Conservation (phyloP, 2,113 vertebrate species). For the Hemicordylus capensis region DNA sequence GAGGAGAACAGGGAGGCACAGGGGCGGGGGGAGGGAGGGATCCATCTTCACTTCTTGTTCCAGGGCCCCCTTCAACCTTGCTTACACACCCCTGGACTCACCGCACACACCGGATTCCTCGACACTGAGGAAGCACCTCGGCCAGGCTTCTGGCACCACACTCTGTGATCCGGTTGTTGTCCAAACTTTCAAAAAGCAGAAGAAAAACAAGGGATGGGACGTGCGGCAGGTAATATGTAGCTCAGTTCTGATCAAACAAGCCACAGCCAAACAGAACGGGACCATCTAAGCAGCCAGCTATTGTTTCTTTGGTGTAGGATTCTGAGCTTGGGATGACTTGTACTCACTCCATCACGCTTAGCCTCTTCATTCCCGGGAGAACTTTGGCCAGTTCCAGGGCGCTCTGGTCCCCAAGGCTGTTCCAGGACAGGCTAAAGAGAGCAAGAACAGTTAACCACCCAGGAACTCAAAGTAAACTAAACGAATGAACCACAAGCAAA, state of each 20-base stretch:
- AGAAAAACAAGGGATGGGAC: slow-evolving; percentile 15
- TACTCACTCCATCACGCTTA: slow-evolving; percentile 87
- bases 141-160: slow-evolving; percentile 76
- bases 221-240: no score
- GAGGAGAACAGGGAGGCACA: no score
- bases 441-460: neutral
- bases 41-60: no score
- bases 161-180: slow-evolving; percentile 81
- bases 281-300: no score
- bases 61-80: no score
- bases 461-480: no score
- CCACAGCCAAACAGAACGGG: no score
- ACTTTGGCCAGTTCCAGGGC: slow-evolving; percentile 74
- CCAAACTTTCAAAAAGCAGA: slow-evolving; percentile 75
- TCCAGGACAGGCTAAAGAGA: slow-evolving; percentile 86
- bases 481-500: no score
- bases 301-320: neutral
- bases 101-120: slow-evolving; percentile 81
- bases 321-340: neutral
- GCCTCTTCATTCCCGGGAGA: slow-evolving; percentile 76
- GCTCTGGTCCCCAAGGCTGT: slow-evolving; percentile 81
- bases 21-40: no score
- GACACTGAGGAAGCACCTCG: slow-evolving; percentile 70
- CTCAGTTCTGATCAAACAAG: no score
- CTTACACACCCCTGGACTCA: no score